Percentiles rank a stretch among this genome's conserved stretches.
phyloP scores from a whole-genome alignment of 2,888 invertebrate species.

The Papilio protenor region DNA sequence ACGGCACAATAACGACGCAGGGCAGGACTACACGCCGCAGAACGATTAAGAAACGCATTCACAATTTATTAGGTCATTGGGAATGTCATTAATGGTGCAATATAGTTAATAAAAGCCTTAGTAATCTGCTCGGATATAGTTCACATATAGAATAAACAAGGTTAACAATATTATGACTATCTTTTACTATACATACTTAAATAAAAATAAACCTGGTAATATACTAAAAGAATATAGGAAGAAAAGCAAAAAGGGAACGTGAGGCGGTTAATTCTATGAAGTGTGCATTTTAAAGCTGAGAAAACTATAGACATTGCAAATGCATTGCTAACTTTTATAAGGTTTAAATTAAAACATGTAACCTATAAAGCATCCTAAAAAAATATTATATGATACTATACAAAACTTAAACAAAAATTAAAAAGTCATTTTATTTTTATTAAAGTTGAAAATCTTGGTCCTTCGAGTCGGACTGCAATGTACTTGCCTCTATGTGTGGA shows the following conservation, averaged over 20 bases:
- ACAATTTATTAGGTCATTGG: slow-evolving; percentile 25
- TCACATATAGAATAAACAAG: slow-evolving; percentile 1
- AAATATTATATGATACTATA: neutral
- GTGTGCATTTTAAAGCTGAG: no score
- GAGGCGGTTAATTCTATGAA: neutral
- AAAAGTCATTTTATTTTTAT: neutral
- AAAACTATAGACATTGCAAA: no score
- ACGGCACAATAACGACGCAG: slow-evolving; percentile 19
- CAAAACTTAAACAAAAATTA: neutral
- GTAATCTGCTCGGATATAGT: neutral
- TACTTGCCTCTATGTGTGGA: neutral
- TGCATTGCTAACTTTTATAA: no score
- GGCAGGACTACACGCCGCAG: slow-evolving; percentile 30
- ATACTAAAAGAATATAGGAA: neutral
- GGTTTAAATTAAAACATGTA: neutral
- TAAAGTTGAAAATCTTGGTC: slow-evolving; percentile 27
- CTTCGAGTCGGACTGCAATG: neutral
- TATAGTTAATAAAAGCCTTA: slow-evolving; percentile 6
- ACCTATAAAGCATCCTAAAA: no score
- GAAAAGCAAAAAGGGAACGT: neutral
- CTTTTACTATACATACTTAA: neutral
- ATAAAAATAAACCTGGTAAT: neutral
- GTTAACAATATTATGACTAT: neutral
- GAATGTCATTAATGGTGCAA: slow-evolving; percentile 8
- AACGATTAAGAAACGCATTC: slow-evolving; percentile 19